Percentiles rank a stretch among this genome's conserved stretches.
Conservation (phyloP, 2,888 invertebrate genomes). For the Cryptophagus acutangulus region DNA sequence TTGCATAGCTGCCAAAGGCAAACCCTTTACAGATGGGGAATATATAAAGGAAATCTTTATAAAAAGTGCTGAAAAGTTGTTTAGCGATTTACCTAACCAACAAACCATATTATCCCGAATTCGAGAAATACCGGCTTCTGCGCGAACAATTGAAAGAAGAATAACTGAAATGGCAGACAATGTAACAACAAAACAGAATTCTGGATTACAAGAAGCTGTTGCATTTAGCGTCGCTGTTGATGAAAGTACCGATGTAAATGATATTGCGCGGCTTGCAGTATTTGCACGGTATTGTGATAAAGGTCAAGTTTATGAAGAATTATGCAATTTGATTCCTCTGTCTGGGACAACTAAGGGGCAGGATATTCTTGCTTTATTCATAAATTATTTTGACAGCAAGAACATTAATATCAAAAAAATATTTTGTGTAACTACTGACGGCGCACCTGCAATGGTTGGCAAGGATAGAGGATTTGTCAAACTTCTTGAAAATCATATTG, state of each 20-base stretch:
- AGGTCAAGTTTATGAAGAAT: constrained; percentile 11
- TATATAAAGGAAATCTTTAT: constrained; percentile 20
- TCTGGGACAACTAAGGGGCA: constrained; percentile 6
- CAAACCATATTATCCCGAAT: constrained; percentile 18
- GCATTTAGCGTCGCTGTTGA: constrained; percentile 18
- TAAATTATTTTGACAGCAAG: constrained; percentile 8
- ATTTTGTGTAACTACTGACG: constrained; percentile 13
- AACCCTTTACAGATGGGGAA: constrained; percentile 23
- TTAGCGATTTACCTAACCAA: constrained; percentile 16
- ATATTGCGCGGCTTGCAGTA: constrained; percentile 18
- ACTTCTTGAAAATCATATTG: constrained; percentile 14
- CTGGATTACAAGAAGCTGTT: constrained; percentile 16
- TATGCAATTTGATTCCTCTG: constrained; percentile 7
- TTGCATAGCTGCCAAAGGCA: constrained; percentile 20
- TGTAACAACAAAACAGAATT: constrained; percentile 18
- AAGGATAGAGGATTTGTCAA: constrained; percentile 8
- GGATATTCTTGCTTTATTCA: constrained; percentile 5
- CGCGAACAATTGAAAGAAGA: constrained; percentile 16
- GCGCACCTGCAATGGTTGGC: constrained; percentile 10
- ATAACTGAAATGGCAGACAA: constrained; percentile 17
- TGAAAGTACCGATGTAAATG: constrained; percentile 17
- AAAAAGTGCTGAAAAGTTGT: constrained; percentile 23
- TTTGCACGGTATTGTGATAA: constrained; percentile 13
- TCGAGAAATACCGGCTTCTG: constrained; percentile 19
- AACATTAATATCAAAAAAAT: constrained; percentile 13